Percentiles rank a stretch among this genome's conserved stretches.
Evolutionary conservation across 1,140 invertebrate species (phyloP).

Genomic region (Artemia franciscana): DNA sequence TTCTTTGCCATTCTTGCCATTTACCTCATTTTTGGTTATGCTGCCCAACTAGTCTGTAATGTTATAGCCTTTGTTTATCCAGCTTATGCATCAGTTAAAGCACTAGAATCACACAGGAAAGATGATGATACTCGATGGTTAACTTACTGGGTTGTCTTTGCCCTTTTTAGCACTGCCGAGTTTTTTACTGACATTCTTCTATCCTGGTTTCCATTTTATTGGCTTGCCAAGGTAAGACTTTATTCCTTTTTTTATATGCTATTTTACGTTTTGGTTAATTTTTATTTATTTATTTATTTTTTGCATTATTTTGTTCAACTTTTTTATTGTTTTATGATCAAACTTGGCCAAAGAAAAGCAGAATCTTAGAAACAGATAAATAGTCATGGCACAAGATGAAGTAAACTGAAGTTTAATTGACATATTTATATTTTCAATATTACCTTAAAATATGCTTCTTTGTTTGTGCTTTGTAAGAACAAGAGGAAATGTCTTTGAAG

Average conservation of each 20-base stretch:
- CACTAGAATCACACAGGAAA: too few relatives aligned
- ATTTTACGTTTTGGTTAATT: conserved; percentile 12
- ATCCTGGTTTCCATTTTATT: conserved; percentile 89
- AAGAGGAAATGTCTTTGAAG: too few relatives aligned
- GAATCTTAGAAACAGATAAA: conserved; percentile 53
- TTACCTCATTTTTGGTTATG: too few relatives aligned
- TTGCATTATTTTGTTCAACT: conserved; percentile 82
- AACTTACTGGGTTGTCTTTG: conserved; percentile 95
- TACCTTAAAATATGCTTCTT: too few relatives aligned
- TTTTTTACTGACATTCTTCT: conserved; percentile 78
- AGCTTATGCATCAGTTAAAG: too few relatives aligned
- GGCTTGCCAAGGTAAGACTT: conserved; percentile 70
- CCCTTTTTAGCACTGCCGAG: conserved; percentile 71
- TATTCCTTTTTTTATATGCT: conserved; percentile 9
- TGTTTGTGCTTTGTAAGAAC: too few relatives aligned
- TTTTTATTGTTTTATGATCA: conserved; percentile 62
- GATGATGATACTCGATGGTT: conserved; percentile 91
- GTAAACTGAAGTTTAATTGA: too few relatives aligned
- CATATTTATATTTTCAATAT: too few relatives aligned
- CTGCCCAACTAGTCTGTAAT: too few relatives aligned
- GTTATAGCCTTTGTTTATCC: too few relatives aligned
- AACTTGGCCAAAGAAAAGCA: conserved; percentile 79
- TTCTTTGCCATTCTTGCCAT: too few relatives aligned
- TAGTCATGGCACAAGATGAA: conserved; percentile 59
- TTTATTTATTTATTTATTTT: conserved; percentile 24